Evolutionary conservation across 2,113 vertebrate species (phyloP).

Genomic region (Cololabis saira): DNA sequence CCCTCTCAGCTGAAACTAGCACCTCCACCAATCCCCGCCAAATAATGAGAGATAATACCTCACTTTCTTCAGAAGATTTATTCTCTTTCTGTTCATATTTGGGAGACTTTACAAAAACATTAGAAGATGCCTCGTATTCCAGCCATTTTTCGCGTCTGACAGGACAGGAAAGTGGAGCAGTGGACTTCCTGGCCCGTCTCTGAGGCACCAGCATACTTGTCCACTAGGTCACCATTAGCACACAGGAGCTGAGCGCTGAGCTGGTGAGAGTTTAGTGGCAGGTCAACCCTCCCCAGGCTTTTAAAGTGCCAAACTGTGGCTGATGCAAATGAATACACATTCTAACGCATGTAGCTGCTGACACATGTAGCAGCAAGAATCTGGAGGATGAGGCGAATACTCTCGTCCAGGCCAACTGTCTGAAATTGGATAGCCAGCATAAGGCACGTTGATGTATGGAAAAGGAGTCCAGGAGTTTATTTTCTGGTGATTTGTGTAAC

Average conservation of each 20-base stretch:
- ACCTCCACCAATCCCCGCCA: slow-evolving; percentile 44
- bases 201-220: slow-evolving; percentile 87
- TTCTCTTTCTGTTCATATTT: slow-evolving; percentile 28
- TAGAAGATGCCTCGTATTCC: not conserved
- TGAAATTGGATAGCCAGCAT: too few species aligned
- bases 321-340: slow-evolving; percentile 64
- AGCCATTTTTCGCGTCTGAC: slow-evolving; percentile 21
- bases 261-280: slow-evolving; percentile 84
- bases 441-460: too few species aligned
- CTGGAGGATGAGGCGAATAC: slow-evolving; percentile 31
- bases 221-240: slow-evolving; percentile 89
- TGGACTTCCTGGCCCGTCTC: slow-evolving; percentile 76
- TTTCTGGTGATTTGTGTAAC: too few species aligned
- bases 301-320: slow-evolving; percentile 86
- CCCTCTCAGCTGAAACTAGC: slow-evolving; percentile 65
- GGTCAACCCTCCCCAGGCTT: slow-evolving; percentile 83
- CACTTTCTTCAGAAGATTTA: slow-evolving; percentile 19
- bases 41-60: slow-evolving; percentile 46
- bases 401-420: too few species aligned
- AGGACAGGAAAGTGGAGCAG: slow-evolving; percentile 62
- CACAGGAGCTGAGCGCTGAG: slow-evolving; percentile 86
- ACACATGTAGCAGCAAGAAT: slow-evolving; percentile 42
- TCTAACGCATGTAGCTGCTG: slow-evolving; percentile 35
- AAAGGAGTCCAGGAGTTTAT: too few species aligned
- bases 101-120: slow-evolving; percentile 11